Evolutionary conservation across 2,113 vertebrate genomes (phyloP).

Genomic region (Upupa epops): DNA sequence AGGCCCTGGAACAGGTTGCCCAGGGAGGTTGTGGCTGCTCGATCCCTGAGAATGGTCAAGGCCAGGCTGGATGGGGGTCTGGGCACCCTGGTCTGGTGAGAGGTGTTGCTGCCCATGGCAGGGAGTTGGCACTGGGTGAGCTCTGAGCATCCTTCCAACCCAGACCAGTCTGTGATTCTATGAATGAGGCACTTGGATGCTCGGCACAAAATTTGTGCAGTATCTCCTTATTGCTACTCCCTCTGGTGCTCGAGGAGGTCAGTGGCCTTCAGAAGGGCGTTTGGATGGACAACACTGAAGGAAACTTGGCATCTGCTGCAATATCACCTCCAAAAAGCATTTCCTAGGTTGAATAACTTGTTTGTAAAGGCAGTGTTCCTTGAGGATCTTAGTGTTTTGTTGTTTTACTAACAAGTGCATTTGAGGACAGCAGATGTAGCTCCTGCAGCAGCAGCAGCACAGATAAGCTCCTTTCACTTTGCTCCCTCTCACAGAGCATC

Average conservation of each 20-base stretch:
- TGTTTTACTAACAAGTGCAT: slow-evolving; percentile 2
- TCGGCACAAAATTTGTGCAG: not conserved
- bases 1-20: too few species aligned
- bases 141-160: too few species aligned
- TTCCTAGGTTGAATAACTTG: slow-evolving; percentile 16
- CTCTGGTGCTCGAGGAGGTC: not conserved
- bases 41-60: too few species aligned
- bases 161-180: not conserved
- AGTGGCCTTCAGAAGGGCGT: not conserved
- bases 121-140: too few species aligned
- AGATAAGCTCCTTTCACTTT: not conserved
- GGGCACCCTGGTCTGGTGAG: too few species aligned
- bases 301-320: slow-evolving; percentile 16
- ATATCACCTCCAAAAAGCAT: slow-evolving; percentile 17
- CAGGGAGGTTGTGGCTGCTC: too few species aligned
- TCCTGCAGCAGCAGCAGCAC: not conserved
- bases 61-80: too few species aligned
- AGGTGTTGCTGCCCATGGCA: too few species aligned
- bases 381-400: not conserved
- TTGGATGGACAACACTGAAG: not conserved
- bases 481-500: not conserved
- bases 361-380: slow-evolving; percentile 35
- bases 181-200: not conserved
- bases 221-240: not conserved
- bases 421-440: not conserved